Evolutionary conservation across 2,113 vertebrate species (phyloP).

Genomic region (Pituophis catenifer): DNA sequence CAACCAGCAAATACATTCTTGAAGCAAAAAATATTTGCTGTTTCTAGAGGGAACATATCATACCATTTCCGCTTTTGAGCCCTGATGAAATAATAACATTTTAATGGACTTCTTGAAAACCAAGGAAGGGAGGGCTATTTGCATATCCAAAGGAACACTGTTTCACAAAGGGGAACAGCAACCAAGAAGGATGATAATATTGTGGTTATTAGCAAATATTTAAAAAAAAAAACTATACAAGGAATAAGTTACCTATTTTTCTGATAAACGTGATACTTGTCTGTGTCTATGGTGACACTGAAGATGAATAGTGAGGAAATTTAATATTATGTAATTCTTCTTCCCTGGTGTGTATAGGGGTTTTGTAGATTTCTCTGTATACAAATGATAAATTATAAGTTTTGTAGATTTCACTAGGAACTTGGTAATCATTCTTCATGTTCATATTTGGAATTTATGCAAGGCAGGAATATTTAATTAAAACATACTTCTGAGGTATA

Average conservation of each 20-base stretch:
- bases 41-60: neutral
- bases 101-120: neutral
- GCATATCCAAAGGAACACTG: neutral
- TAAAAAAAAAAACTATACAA: neutral
- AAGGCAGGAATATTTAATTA: neutral
- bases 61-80: neutral
- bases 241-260: neutral
- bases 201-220: neutral
- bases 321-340: neutral
- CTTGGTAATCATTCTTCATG: neutral
- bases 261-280: neutral
- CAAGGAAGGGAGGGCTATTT: neutral
- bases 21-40: neutral
- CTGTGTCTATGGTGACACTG: neutral
- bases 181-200: neutral
- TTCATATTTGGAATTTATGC: neutral
- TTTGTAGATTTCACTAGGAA: neutral
- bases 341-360: neutral
- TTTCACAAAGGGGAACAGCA: neutral
- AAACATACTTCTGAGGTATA: neutral
- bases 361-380: neutral
- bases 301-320: neutral
- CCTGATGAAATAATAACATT: neutral
- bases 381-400: neutral
- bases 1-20: neutral